Evolutionary conservation across 1,140 invertebrate genomes (phyloP), one percentile per base, ranked within the genome.

Genomic region (Lasioglossum albipes): DNA sequence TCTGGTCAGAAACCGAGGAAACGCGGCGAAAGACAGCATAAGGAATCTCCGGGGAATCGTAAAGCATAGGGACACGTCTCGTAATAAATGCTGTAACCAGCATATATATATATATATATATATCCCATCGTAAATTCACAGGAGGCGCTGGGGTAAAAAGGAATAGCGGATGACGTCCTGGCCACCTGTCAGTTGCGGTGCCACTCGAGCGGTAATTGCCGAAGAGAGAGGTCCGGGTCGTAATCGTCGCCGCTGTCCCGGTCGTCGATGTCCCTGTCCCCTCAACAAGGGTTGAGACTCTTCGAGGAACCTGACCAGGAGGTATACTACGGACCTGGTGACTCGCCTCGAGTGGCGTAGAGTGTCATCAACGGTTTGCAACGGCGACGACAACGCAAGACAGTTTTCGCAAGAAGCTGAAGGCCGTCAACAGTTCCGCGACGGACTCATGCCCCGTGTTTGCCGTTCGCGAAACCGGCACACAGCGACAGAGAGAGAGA

Each of bases 171-270:
- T 75, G 77, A 81, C 75, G 45, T 49, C 10, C 87, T 88, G 18
- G 83, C 89, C 89, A 90, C 84, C 88, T 90, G 90, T 90, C 88
- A 83, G 86, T 83, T 79, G 67, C 79, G 81, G 74, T 84, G 82
- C 79, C 84, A 87, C 86, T 87, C 82, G 82, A 86, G 83, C 86
- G 82, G 86, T 91, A 90, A 91, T 91, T 90, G 84, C 87, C 85
- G 87, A 88, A 87, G 89, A 85, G 86, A 79, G 82, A 62, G 57
- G 57, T 9, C 57, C n/a, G 81, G 74, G 68, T 82, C 84, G 82
- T 83, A 81, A 78, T 87, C 75, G 83, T 72, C 75, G 78, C 84
- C 82, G 82, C 80, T 76, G 77, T 88, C 85, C 84, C 79, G 81
- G 71, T 83, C 86, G 81, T 80, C 83, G 84, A 75, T 76, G 84